Evolutionary conservation across 2,113 vertebrate genomes (phyloP), one percentile per base, ranked within the genome.

Genomic region (Strigops habroptila): DNA sequence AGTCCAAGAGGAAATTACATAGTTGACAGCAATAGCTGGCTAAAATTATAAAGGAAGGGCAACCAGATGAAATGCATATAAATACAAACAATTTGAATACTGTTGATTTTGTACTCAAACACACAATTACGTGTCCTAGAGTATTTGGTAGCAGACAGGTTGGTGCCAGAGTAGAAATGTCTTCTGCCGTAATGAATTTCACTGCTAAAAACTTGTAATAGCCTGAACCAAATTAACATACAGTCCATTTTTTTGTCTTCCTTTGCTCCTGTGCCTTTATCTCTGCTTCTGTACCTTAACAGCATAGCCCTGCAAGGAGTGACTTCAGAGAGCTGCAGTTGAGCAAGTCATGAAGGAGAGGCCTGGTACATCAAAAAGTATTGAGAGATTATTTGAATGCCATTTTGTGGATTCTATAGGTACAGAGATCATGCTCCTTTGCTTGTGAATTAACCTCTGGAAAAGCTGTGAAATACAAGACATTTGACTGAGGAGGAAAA

Each of bases 1-100:
- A 97, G 95, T 97, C 97, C 92, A 83, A 90, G 95, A 97, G 98
- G 96, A 98, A 98, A 98, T 98, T 94, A 98, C 93, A 98, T 65
- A 93, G 92, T 97, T 94, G 95, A 95, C 89, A 94, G 98, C 93
- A 94, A 92, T 68, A 92, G 95, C 97, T 96, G 92, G 89, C 89
- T 97, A 94, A 97, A 92, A 98, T 98, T 98, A 97, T 93, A 97
- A 97, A 97, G 97, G 89, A 95, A 95, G 77, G 85, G 60, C 96
- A 91, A 96, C 94, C 95, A 95, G 86, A 95, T 96, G 93, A 91
- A 97, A 95, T 75, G 90, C 78, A 67, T 90, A 86, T 97, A 96
- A 96, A 95, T 97, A 95, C 95, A 96, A 97, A 96, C 96, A 96
- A 96, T 96, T 97, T 80, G 90, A 92, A 87, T 97, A 51, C 96